Evolutionary conservation across 2,113 vertebrate species (phyloP), one percentile per base, ranked within the genome.

Genomic region (Channa argus): DNA sequence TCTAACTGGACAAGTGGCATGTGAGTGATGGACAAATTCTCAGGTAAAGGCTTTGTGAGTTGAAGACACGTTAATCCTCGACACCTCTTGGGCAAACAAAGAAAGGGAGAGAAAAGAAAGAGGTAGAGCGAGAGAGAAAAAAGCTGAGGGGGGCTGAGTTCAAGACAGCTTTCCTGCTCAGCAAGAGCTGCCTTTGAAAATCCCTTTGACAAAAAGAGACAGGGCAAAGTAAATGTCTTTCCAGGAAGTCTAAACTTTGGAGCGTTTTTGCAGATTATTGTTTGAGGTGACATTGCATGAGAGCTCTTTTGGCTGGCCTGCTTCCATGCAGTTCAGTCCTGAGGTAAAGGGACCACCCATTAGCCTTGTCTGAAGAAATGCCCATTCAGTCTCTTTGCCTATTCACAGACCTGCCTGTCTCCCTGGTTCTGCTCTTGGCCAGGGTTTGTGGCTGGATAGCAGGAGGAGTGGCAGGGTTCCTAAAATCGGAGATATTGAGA

Each of bases 221-320:
- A 56, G 77, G 67, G 49, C 59, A 79, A 86, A 84, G 78, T 83
- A 86, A 89, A 88, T 82, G 81, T 84, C 72, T 77, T 79, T 89
- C 70, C 89, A 86, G 89, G 88, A 91, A 90, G 80, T 89, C 88
- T 84, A 66, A 84, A 86, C 74, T 86, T 74, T 82, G 74, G 61
- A 79, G 81, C 63, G 53, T 63, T 83, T 87, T 89, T 73, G 66
- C 79, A 38, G 75, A 89, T 90, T 88, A 90, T 91, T 93, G 89
- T 93, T 90, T 56, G 77, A 86, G 80, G 84, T 93, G 91, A 93
- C 92, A 92, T 88, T 82, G 91, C 87, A 92, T 91, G 87, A 88
- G 80, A 87, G 87, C 85, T 88, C 81, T 86, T 89, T 90, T 93
- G 82, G 83, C 75, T 72, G 63, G 49, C 63, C 65, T 79, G 77